Conservation (phyloP, 2,888 invertebrate genomes). For the Parasteatoda lunata region DNA sequence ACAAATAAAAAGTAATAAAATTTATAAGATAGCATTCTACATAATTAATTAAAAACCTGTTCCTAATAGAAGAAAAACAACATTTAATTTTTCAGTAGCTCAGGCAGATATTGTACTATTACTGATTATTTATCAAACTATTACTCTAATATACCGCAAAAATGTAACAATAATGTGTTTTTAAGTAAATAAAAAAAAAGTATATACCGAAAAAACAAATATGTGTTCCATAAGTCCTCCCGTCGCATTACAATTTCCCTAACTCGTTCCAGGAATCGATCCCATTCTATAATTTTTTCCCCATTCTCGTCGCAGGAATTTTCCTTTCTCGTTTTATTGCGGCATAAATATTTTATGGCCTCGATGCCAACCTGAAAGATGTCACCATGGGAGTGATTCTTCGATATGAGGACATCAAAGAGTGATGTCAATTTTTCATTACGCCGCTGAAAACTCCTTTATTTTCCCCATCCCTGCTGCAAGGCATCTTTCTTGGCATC, state of each 20-base stretch:
- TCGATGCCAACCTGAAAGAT: constrained; percentile 15
- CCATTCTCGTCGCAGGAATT: background rate
- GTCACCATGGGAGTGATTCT: constrained; percentile 27
- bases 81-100: too few relatives aligned
- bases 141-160: too few relatives aligned
- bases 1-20: too few relatives aligned
- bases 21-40: too few relatives aligned
- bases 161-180: too few relatives aligned
- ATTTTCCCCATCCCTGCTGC: background rate
- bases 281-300: constrained; percentile 1
- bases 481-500: background rate
- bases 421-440: constrained; percentile 36
- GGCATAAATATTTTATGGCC: constrained; percentile 44
- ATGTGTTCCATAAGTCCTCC: background rate
- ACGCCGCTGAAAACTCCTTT: constrained; percentile 9
- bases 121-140: too few relatives aligned
- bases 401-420: constrained; percentile 34
- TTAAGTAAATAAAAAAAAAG: too few relatives aligned
- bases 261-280: constrained; percentile 1
- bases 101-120: too few relatives aligned
- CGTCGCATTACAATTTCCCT: constrained; percentile 1
- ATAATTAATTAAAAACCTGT: too few relatives aligned
- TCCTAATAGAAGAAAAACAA: too few relatives aligned
- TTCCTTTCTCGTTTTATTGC: constrained; percentile 36
- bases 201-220: too few relatives aligned